Percentiles rank a stretch among this genome's conserved stretches.
phyloP scores from a whole-genome alignment of 2,888 invertebrate genomes.

The Corbicula japonica region DNA sequence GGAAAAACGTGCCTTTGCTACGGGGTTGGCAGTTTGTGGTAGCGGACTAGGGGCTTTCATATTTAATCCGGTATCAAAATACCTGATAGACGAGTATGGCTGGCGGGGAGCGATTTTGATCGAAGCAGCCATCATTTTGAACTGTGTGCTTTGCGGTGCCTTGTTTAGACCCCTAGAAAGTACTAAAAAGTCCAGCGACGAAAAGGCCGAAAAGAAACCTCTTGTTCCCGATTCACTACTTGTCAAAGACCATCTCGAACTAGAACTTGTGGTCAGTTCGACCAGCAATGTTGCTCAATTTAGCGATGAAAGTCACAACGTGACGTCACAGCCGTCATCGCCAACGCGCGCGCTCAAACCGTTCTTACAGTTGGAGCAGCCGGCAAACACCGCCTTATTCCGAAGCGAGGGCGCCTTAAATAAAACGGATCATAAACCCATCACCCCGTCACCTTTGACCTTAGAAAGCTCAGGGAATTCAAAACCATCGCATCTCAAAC shows the following conservation, averaged over 20 bases:
- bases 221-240: slow-evolving; percentile 14
- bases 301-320: background rate
- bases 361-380: background rate
- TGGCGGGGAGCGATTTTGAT: slow-evolving; percentile 96
- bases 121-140: slow-evolving; percentile 93
- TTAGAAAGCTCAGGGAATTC: slow-evolving; percentile 33
- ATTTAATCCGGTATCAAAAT: slow-evolving; percentile 90
- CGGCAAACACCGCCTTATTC: slow-evolving; percentile 30
- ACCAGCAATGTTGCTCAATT: background rate
- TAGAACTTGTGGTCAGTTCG: slow-evolving; percentile 33
- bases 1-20: slow-evolving; percentile 96
- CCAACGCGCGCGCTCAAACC: slow-evolving; percentile 16
- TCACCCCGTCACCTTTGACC: slow-evolving; percentile 44
- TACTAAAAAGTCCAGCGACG: slow-evolving; percentile 88
- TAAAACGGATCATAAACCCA: slow-evolving; percentile 30
- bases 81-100: slow-evolving; percentile 90
- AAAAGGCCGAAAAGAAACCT: background rate
- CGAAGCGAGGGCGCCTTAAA: slow-evolving; percentile 52
- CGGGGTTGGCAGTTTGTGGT: slow-evolving; percentile 98
- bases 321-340: slow-evolving; percentile 47
- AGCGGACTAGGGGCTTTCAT: slow-evolving; percentile 98
- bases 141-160: slow-evolving; percentile 95
- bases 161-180: slow-evolving; percentile 94
- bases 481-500: slow-evolving; percentile 23
- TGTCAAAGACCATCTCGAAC: slow-evolving; percentile 33